Evolutionary conservation across 2,888 invertebrate genomes (phyloP), one percentile per base, ranked within the genome.

Genomic region (Acanthopleura granulata): DNA sequence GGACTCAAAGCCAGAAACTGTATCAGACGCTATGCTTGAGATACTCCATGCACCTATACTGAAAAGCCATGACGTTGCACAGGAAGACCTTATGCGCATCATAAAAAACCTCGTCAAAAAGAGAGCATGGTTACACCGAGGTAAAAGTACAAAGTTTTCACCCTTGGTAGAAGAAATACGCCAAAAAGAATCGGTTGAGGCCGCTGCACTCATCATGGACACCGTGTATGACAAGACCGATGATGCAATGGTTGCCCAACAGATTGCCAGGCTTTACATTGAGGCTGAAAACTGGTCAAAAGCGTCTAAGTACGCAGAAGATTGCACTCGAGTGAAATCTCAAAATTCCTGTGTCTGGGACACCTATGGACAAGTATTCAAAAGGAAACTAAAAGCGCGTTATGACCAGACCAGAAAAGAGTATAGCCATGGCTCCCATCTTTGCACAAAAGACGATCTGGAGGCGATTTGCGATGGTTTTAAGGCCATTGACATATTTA

Each of bases 211-310:
- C 6, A 78, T 83, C 14, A 78, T 84, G 66, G 73, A 78, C 15
- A 78, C 73, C 29, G 83, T 79, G 50, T 83, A 80, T 72, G 72
- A 80, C 16, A 80, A 80, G 25, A 81, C 83, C 27, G 73, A 80
- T 18, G 85, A 86, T 74, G 80, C 85, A 11, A 83, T 85, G 81
- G 79, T 86, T 18, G 84, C 84, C 11, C 86, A 86, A 72, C 84
- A 84, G 57, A 77, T 84, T n/a, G 81, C 86, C 6, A 73, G 86
- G 27, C 78, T 82, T 66, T 81, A 82, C 74, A 84, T 85, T 15
- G 76, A 80, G 61, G 72, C 75, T 49, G 73, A 80, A 51, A 80
- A 83, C 61, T 86, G 82, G 81, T 71, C 50, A 25, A 62, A 76
- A 16, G 86, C 86, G 22, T 79, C 77, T 49, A 74, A 78, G n/a